phyloP scores from a whole-genome alignment of 2,113 vertebrate species.

The Myrmophylax atrothorax region DNA sequence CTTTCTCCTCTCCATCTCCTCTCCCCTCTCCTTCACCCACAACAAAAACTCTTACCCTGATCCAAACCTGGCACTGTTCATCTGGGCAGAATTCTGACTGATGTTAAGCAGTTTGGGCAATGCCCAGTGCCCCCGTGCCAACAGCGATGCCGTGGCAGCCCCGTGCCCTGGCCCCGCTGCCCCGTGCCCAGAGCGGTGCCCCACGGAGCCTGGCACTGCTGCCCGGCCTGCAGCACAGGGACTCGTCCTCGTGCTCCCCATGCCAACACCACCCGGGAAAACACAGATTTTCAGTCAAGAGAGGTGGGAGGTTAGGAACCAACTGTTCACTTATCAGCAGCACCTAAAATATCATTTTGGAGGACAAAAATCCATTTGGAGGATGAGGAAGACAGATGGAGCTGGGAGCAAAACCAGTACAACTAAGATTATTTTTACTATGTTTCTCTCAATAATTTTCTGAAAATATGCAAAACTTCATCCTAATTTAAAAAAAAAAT shows the following conservation, averaged over 20 bases:
- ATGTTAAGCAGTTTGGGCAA: not conserved
- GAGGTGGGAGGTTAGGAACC: not conserved
- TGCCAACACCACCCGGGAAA: rapidly evolving
- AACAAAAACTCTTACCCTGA: not conserved
- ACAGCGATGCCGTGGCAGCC: not conserved
- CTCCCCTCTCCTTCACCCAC: not conserved
- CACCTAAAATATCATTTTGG: not conserved
- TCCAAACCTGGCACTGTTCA: not conserved
- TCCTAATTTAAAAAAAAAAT: not conserved
- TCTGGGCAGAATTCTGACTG: not conserved
- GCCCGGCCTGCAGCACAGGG: not conserved
- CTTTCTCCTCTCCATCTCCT: not conserved
- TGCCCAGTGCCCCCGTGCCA: not conserved
- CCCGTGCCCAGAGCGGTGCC: no score
- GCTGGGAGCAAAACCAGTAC: not conserved
- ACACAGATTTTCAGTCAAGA: not conserved
- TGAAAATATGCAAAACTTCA: not conserved
- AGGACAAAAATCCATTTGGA: not conserved
- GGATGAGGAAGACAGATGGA: not conserved
- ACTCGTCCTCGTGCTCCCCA: not conserved
- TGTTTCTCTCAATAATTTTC: not conserved
- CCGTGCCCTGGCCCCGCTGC: not conserved
- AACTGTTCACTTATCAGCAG: not conserved
- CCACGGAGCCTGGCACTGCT: not conserved
- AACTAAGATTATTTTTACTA: not conserved